A percentile compares a stretch with the other conserved stretches of the same genome.
These are phyloP conservation scores for Burhinus bistriatus DNA, from an alignment of 2,113 vertebrate genomes.

Conservation along the genomic window DNA sequence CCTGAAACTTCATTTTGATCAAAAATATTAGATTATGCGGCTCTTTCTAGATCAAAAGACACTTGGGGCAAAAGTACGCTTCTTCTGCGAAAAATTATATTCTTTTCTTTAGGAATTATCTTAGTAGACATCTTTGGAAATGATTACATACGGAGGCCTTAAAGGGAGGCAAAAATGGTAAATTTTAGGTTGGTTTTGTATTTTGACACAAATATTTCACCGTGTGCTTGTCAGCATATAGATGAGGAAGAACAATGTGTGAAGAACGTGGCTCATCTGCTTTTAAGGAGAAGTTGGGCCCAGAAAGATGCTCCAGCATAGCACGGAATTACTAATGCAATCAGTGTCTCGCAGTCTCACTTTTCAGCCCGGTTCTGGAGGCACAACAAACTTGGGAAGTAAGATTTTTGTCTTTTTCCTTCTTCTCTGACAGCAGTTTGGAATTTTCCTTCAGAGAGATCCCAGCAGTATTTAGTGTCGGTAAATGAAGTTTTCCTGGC, in stretches of 20 bases:
- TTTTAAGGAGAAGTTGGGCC: neutral
- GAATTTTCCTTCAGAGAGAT: neutral
- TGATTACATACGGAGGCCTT: neutral
- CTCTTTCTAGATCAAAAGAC: neutral
- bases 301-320: neutral
- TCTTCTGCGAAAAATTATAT: neutral
- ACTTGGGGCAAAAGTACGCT: too few species aligned
- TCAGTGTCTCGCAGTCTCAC: neutral
- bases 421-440: neutral
- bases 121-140: neutral
- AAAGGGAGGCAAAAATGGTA: neutral
- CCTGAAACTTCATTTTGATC: neutral
- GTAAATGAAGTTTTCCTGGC: neutral
- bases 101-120: neutral
- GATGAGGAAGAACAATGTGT: neutral
- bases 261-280: neutral
- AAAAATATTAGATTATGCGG: too few species aligned
- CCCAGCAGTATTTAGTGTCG: neutral
- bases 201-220: neutral
- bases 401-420: neutral
- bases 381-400: neutral
- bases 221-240: neutral
- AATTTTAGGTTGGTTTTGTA: neutral
- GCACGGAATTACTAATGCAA: neutral
- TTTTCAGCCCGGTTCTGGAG: neutral